These are phyloP conservation scores for Drosophila guanche DNA, from an alignment of 1,140 invertebrate genomes.

Conservation along the genomic window DNA sequence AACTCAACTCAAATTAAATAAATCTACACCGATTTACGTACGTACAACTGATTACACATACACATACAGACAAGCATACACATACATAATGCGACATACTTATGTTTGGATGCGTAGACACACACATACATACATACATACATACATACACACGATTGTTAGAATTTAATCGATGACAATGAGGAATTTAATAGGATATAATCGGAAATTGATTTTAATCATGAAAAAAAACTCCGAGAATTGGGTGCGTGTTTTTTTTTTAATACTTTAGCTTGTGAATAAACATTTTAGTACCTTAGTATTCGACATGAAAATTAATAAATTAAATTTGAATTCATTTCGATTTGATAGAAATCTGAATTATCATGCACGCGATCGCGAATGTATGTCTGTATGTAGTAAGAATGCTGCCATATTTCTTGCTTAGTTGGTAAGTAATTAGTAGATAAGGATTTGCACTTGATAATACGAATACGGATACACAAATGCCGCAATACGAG, in stretches of 20 bases:
- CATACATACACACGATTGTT: background rate
- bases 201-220: no score
- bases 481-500: conserved; percentile 49
- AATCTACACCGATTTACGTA: conserved; percentile 49
- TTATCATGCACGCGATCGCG: no score
- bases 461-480: conserved; percentile 51
- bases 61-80: conserved; percentile 60
- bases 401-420: conserved; percentile 27
- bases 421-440: conserved; percentile 48
- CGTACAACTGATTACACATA: conserved; percentile 54
- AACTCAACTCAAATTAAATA: conserved; percentile 13
- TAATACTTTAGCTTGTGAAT: no score
- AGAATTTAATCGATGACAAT: no score
- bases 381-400: background rate
- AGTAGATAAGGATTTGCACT: conserved; percentile 48
- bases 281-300: no score
- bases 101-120: conserved; percentile 26
- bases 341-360: no score
- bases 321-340: no score
- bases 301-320: no score
- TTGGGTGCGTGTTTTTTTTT: no score
- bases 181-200: no score
- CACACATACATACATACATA: conserved; percentile 26
- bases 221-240: no score
- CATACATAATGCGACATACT: conserved; percentile 60